Evolutionary conservation across 2,797 vertebrate species (phyloP).

Genomic region (Catharus ustulatus): DNA sequence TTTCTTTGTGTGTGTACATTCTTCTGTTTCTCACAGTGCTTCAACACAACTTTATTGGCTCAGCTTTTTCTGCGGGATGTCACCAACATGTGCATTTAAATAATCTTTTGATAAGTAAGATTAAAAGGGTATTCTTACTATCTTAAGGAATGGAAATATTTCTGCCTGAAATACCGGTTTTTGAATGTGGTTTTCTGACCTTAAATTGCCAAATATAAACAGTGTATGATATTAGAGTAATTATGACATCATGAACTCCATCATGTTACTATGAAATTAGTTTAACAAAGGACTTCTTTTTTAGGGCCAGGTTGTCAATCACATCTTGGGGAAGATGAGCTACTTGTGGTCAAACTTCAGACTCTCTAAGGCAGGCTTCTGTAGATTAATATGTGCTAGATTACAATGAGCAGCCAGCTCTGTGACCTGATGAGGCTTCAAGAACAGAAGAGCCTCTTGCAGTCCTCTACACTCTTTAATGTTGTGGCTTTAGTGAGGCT

Average conservation of each 20-base stretch:
- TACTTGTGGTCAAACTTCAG: background rate
- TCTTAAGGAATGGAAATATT: background rate
- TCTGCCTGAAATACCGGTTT: background rate
- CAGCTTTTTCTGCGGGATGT: background rate
- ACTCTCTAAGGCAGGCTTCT: background rate
- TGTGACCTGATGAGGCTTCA: background rate
- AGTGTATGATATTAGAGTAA: background rate
- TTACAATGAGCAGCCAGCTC: background rate
- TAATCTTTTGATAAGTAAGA: background rate
- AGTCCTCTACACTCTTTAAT: background rate
- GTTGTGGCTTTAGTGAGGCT: background rate
- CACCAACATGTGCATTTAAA: background rate
- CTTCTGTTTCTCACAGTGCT: background rate
- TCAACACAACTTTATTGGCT: background rate
- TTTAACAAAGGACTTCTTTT: background rate
- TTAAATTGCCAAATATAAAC: background rate
- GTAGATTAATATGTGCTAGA: background rate
- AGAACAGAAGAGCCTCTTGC: background rate
- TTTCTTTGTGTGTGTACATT: background rate
- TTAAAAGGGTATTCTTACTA: background rate
- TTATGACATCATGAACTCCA: background rate
- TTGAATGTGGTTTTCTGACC: background rate
- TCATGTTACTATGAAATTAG: background rate
- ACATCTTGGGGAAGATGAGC: background rate
- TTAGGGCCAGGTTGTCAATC: background rate